Percentiles rank a stretch among this genome's conserved stretches.
Conservation (phyloP, 2,113 vertebrate genomes). For the Paracanthobrama guichenoti region DNA sequence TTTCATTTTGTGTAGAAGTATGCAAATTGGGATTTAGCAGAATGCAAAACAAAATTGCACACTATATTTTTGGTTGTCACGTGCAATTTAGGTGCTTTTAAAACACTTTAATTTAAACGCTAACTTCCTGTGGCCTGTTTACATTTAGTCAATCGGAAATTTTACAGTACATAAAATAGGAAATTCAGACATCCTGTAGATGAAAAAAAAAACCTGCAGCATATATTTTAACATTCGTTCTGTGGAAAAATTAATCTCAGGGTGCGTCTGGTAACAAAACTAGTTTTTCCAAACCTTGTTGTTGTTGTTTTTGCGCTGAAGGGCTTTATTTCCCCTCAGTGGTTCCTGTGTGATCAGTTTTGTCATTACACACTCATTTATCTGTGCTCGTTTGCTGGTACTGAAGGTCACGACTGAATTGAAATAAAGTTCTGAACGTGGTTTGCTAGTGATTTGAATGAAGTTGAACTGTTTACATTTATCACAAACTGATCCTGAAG, state of each 20-base stretch:
- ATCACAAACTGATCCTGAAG: background rate
- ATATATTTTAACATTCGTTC: background rate
- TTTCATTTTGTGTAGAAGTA: no score
- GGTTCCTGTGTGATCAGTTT: conserved; percentile 20
- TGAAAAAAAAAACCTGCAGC: background rate
- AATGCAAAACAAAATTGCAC: background rate
- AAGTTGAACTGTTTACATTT: conserved; percentile 18
- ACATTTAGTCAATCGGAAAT: background rate
- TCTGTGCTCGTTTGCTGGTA: background rate
- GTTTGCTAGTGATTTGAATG: background rate
- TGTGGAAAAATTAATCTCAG: conserved; percentile 2
- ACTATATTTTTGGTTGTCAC: background rate
- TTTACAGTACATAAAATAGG: background rate
- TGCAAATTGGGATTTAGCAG: conserved; percentile 5
- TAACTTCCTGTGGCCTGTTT: background rate
- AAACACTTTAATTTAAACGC: background rate
- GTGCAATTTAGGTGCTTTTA: background rate
- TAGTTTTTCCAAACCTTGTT: background rate
- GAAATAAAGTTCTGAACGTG: background rate
- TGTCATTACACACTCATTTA: background rate
- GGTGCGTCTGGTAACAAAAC: background rate
- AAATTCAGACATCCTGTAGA: background rate
- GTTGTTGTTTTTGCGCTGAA: background rate
- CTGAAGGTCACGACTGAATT: background rate
- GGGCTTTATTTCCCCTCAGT: conserved; percentile 21